These are phyloP conservation scores for Tragulus kanchil DNA, from an alignment of 2,113 vertebrate species.

Conservation along the genomic window DNA sequence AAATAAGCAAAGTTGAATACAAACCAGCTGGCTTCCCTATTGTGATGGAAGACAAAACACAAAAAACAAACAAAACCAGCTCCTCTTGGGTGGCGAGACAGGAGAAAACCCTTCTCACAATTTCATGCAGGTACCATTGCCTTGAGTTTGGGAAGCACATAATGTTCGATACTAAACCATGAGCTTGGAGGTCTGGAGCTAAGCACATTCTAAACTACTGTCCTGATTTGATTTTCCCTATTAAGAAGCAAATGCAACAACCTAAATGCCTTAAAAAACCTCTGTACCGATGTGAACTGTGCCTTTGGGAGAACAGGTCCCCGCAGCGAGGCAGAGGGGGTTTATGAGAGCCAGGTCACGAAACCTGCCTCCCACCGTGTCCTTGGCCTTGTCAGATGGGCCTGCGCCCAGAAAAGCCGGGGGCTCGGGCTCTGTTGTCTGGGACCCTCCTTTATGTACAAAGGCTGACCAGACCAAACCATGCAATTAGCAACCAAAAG, in stretches of 20 bases:
- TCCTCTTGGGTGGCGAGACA: not conserved
- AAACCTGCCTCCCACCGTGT: not conserved
- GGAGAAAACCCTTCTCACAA: not conserved
- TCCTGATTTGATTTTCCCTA: not conserved
- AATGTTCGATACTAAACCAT: not conserved
- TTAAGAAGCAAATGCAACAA: not conserved
- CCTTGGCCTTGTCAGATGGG: not conserved
- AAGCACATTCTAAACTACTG: not conserved
- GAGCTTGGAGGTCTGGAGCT: not conserved
- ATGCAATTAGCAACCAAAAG: not conserved
- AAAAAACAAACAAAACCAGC: not conserved
- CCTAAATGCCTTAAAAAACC: not conserved
- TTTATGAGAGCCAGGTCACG: not conserved
- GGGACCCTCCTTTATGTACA: not conserved
- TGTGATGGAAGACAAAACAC: not conserved
- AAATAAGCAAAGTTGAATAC: not conserved
- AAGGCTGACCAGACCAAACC: not conserved
- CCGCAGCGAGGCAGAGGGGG: not conserved
- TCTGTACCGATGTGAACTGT: not conserved
- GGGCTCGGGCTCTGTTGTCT: not conserved
- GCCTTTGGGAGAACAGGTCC: not conserved
- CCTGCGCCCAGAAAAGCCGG: not conserved
- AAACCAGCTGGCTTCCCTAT: not conserved
- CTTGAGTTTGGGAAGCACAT: slow-evolving; percentile 7
- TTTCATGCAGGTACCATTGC: not conserved